A percentile compares a stretch with the other conserved stretches of the same genome.
These are phyloP conservation scores for Ooceraea biroi DNA, from an alignment of 1,140 invertebrate genomes.

Conservation along the genomic window DNA sequence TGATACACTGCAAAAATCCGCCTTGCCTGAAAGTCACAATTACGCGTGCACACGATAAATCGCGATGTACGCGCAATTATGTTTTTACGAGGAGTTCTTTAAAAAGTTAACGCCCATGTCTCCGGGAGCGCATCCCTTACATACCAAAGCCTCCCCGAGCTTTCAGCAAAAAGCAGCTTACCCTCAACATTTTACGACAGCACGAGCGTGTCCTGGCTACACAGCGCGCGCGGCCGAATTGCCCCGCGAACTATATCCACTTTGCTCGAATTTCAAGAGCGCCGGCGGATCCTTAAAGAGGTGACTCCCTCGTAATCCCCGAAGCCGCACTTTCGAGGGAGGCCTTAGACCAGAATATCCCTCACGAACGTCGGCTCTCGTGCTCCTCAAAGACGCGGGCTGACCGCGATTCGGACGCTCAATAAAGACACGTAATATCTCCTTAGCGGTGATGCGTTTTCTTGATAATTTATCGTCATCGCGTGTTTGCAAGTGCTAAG, in stretches of 20 bases:
- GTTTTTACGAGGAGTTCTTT: slow-evolving; percentile 37
- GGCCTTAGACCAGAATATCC: slow-evolving; percentile 36
- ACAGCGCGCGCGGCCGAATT: slow-evolving; percentile 2
- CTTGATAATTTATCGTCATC: slow-evolving; percentile 11
- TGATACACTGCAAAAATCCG: not conserved
- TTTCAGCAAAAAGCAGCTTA: slow-evolving; percentile 57
- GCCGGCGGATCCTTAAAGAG: slow-evolving; percentile 62
- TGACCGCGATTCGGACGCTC: slow-evolving; percentile 49
- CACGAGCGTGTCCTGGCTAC: slow-evolving; percentile 10
- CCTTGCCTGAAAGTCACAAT: not conserved
- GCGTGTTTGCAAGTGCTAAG: not conserved
- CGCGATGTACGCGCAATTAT: slow-evolving; percentile 41
- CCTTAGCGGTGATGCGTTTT: not conserved
- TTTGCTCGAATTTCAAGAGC: slow-evolving; percentile 71
- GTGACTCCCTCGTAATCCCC: slow-evolving; percentile 61
- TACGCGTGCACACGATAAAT: slow-evolving; percentile 28
- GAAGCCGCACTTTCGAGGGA: slow-evolving; percentile 44
- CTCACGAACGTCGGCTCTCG: slow-evolving; percentile 7
- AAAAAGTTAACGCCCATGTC: slow-evolving; percentile 34
- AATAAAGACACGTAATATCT: slow-evolving; percentile 37
- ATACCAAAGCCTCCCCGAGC: slow-evolving; percentile 3
- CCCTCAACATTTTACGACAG: slow-evolving; percentile 60
- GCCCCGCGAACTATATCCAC: slow-evolving; percentile 52
- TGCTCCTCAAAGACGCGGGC: slow-evolving; percentile 70
- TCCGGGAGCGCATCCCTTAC: not conserved